Evolutionary conservation across 2,888 invertebrate species (phyloP).

Genomic region (Argyresthia goedartella): DNA sequence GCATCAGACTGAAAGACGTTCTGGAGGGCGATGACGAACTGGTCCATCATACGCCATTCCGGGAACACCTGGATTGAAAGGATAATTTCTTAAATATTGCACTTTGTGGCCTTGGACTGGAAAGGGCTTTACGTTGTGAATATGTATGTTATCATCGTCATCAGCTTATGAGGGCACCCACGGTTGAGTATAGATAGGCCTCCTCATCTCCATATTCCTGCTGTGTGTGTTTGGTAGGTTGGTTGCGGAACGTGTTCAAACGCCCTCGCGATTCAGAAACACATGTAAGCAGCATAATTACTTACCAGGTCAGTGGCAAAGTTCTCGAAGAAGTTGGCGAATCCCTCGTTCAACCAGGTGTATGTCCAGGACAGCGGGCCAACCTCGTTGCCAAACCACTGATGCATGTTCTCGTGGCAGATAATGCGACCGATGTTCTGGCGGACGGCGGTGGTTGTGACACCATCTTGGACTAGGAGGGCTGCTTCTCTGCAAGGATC

Average conservation of each 20-base stretch:
- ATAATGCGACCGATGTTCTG: constrained; percentile 66
- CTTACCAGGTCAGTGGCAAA: constrained; percentile 67
- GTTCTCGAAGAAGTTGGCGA: constrained; percentile 79
- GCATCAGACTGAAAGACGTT: constrained; percentile 57
- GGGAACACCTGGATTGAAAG: constrained; percentile 52
- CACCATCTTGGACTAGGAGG: constrained; percentile 45
- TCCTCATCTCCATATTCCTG: too few relatives aligned
- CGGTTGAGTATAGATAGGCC: too few relatives aligned
- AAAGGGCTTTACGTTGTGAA: too few relatives aligned
- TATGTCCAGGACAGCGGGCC: constrained; percentile 79
- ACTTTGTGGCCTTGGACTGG: too few relatives aligned
- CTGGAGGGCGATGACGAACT: constrained; percentile 63
- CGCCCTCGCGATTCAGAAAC: too few relatives aligned
- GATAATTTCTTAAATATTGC: background rate
- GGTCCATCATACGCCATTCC: constrained; percentile 66
- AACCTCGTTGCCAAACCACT: constrained; percentile 86
- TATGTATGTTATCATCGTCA: constrained; percentile 7
- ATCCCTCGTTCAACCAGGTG: constrained; percentile 82
- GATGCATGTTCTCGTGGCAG: constrained; percentile 75
- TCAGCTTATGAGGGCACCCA: too few relatives aligned
- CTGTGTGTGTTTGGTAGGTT: too few relatives aligned
- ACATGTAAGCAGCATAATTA: background rate
- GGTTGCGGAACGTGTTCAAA: too few relatives aligned
- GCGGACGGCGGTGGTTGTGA: constrained; percentile 42
- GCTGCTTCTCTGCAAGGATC: constrained; percentile 46